Evolutionary conservation across 2,888 invertebrate species (phyloP).

Genomic region (Mantis religiosa): DNA sequence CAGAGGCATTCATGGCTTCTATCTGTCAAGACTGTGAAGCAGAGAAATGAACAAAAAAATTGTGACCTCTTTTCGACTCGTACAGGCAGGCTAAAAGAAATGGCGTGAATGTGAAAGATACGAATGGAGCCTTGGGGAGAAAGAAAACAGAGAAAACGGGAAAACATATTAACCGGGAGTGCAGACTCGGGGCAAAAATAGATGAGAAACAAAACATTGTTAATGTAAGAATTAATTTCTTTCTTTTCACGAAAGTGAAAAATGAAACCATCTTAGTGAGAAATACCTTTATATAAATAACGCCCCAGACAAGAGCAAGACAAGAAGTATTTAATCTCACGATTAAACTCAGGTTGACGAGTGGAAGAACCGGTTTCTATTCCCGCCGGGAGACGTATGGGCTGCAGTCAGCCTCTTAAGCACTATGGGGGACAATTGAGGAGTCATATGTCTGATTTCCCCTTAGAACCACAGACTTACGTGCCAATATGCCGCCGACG

Average conservation of each 20-base stretch:
- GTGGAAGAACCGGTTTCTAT: no score
- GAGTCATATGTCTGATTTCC: no score
- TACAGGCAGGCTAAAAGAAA: not conserved
- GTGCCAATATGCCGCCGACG: no score
- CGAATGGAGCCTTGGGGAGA: not conserved
- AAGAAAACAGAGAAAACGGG: not conserved
- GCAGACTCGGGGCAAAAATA: not conserved
- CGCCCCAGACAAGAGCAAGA: no score
- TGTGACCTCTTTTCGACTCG: not conserved
- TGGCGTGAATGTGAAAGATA: not conserved
- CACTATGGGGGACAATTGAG: no score
- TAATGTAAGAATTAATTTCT: not conserved
- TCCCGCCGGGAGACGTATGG: no score
- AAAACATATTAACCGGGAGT: not conserved
- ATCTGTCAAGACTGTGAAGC: not conserved
- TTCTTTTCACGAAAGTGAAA: not conserved
- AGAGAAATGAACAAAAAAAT: not conserved
- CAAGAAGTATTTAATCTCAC: no score
- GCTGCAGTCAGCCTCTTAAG: no score
- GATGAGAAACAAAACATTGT: not conserved
- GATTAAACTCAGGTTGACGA: no score
- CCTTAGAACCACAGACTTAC: no score
- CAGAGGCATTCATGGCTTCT: not conserved
- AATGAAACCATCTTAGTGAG: not conserved
- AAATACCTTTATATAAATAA: not conserved